Conservation (phyloP, 2,113 vertebrate genomes). For the Microcebus ravelobensis region DNA sequence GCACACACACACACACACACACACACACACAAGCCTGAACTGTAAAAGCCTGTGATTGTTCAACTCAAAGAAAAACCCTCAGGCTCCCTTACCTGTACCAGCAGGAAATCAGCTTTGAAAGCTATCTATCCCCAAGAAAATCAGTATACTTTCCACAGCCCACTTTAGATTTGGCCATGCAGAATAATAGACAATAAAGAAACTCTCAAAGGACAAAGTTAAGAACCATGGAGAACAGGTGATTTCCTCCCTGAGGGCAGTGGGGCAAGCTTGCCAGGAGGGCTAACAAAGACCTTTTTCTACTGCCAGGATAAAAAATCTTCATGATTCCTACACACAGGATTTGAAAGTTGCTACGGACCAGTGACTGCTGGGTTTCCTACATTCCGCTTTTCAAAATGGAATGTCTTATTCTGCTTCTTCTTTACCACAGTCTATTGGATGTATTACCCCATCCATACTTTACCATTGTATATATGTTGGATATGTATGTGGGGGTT, state of each 20-base stretch:
- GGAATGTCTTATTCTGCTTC: background rate
- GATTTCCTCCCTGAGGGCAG: constrained; percentile 20
- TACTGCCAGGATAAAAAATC: constrained; percentile 44
- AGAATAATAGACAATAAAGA: constrained; percentile 34
- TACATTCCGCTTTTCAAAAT: background rate
- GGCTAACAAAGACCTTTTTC: constrained; percentile 33
- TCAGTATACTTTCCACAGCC: background rate
- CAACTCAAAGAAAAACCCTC: background rate
- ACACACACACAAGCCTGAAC: background rate
- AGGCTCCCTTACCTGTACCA: background rate
- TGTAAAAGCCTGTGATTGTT: background rate
- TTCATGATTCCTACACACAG: constrained; percentile 1
- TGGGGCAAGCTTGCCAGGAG: background rate
- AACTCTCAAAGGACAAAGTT: constrained; percentile 36
- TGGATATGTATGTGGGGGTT: background rate
- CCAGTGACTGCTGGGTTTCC: background rate
- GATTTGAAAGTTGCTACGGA: background rate
- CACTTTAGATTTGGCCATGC: background rate
- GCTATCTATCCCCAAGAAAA: background rate
- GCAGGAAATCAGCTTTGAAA: constrained; percentile 24
- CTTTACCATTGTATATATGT: background rate
- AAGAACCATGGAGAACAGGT: background rate
- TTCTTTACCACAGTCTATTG: background rate
- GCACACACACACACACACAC: background rate
- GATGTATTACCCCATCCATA: background rate